These are phyloP conservation scores for Gonatopus flavifemur DNA, from an alignment of 1,140 invertebrate species.

Conservation along the genomic window DNA sequence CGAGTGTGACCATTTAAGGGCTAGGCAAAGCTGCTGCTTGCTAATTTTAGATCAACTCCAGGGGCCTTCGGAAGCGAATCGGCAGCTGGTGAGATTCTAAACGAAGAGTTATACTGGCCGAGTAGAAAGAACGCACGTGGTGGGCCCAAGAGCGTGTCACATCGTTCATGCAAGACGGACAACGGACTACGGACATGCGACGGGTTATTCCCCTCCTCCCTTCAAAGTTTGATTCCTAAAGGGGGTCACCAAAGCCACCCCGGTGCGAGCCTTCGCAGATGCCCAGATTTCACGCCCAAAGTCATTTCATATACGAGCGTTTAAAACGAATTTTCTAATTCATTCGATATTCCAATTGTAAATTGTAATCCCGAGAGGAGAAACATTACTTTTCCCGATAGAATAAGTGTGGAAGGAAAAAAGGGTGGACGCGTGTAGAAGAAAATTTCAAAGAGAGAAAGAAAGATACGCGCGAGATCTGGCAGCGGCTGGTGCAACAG, in stretches of 20 bases:
- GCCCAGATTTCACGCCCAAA: too few species aligned
- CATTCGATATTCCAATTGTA: too few species aligned
- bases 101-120: constrained; percentile 26
- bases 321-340: too few species aligned
- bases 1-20: constrained; percentile 33
- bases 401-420: constrained; percentile 7
- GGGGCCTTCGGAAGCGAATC: constrained; percentile 37
- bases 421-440: constrained; percentile 7
- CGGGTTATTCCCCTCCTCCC: constrained; percentile 29
- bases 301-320: too few species aligned
- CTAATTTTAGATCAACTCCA: constrained; percentile 49
- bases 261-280: too few species aligned
- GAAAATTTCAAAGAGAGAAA: constrained; percentile 15
- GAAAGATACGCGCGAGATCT: constrained; percentile 21
- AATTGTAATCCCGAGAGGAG: too few species aligned
- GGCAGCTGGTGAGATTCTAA: constrained; percentile 47
- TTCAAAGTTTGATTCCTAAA: too few species aligned
- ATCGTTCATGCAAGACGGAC: constrained; percentile 33
- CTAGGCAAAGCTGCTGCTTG: constrained; percentile 35
- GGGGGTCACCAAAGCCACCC: too few species aligned
- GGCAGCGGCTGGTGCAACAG: constrained; percentile 40
- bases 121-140: constrained; percentile 40
- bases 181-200: too few species aligned
- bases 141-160: constrained; percentile 34
- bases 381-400: constrained; percentile 12